phyloP scores from a whole-genome alignment of 2,797 vertebrate genomes.

The Leptodactylus fallax region DNA sequence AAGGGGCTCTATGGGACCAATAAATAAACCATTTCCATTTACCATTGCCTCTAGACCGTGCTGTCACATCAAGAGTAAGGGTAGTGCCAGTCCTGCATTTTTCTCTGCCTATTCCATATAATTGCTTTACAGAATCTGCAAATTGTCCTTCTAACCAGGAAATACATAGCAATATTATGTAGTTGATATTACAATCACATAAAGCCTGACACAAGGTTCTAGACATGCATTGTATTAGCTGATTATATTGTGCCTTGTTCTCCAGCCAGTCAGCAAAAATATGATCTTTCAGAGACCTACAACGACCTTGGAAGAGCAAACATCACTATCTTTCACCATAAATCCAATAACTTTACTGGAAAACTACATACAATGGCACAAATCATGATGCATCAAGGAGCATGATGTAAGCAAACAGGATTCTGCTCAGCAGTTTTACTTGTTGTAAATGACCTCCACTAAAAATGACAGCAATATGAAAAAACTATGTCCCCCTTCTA shows the following conservation, averaged over 20 bases:
- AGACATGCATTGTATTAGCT: not conserved
- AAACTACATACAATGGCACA: not conserved
- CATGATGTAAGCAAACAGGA: not conserved
- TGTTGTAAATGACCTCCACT: not conserved
- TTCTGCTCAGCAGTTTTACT: not conserved
- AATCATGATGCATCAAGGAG: not conserved
- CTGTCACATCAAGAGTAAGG: too few species aligned
- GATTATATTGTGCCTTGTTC: constrained; percentile 18
- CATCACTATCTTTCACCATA: constrained; percentile 8
- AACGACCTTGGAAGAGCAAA: not conserved
- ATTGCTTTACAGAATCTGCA: not conserved
- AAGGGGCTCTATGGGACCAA: too few species aligned
- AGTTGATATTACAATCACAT: not conserved
- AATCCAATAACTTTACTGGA: constrained; percentile 6
- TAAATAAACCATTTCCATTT: too few species aligned
- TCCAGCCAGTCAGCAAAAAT: constrained; percentile 14
- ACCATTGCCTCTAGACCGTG: too few species aligned
- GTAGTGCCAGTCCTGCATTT: too few species aligned
- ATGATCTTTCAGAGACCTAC: not conserved
- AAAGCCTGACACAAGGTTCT: not conserved
- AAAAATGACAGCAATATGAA: not conserved
- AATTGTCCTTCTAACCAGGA: not conserved
- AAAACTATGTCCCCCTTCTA: not conserved
- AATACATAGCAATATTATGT: not conserved
- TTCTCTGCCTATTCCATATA: not conserved